Base-by-base conservation (phyloP, 2,888 invertebrate species). In the Melieria omissa region DNA sequence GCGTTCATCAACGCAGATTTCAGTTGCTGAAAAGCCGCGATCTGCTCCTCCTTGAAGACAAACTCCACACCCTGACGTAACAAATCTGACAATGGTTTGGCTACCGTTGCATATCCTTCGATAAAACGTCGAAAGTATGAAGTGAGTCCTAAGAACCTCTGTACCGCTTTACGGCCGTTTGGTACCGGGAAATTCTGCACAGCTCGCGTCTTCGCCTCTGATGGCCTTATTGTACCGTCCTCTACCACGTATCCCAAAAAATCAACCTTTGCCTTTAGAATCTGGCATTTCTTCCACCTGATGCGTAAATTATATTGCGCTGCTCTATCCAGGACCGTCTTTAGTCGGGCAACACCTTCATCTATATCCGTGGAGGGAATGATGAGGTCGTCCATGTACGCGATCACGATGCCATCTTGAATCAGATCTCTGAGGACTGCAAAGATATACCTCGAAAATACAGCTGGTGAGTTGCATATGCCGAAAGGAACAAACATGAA, bases 41-140 rank as follows among this genome's bases (percentile, higher is more conserved):
- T 10, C 14, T 61, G 44, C 8, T 61, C 45, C 4, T 61, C 61
- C 8, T 61, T 44, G 7, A 61, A 8, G 6, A 10, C 45, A 45
- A 61, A 61, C 82, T 65, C 68, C 72, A 73, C 41, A 73, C 75
- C 10, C 72, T 72, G 1, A 75, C 61, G 45, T 9, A 45, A 12
- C n/a, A 61, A 5, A 1, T 61, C 12, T 5, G 61, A 10, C 57
- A 85, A 70, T 10, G 82, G 83, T 70, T 77, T 81, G 3, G 85
- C 84, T 29, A 83, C 80, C 29, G 76, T 54, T 4, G 83, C 73
- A 45, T 72, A 76, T 16, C 68, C 49, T 14, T 61, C 55, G 4
- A 72, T 46, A 46, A 74, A 74, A 9, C 71, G 49, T 41, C 76
- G 9, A 55, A 73, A 74, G 49, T 73, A 75, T 4, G 69, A 72